phyloP scores from a whole-genome alignment of 2,888 invertebrate species.

The Emmelina monodactyla region DNA sequence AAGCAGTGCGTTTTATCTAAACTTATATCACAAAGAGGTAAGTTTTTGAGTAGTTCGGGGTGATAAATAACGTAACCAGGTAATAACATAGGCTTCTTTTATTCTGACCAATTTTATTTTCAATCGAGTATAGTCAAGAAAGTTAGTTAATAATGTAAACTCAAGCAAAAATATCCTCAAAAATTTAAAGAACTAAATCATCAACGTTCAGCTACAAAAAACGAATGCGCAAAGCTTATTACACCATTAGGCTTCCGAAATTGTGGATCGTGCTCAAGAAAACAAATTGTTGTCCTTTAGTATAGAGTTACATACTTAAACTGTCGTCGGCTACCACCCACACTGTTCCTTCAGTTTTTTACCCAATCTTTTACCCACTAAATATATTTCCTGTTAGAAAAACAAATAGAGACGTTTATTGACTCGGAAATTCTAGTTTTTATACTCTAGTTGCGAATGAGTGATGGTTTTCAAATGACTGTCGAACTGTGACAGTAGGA shows the following conservation, averaged over 20 bases:
- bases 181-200: too few relatives aligned
- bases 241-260: conserved; percentile 49
- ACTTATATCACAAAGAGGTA: too few relatives aligned
- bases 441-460: conserved; percentile 53
- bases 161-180: too few relatives aligned
- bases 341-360: conserved; percentile 49
- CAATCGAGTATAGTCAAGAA: too few relatives aligned
- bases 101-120: too few relatives aligned
- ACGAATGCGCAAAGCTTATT: too few relatives aligned
- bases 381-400: conserved; percentile 63
- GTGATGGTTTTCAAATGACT: conserved; percentile 57
- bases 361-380: conserved; percentile 44
- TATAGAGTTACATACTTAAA: conserved; percentile 60
- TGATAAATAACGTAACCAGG: too few relatives aligned
- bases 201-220: too few relatives aligned
- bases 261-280: conserved; percentile 41
- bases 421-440: conserved; percentile 47
- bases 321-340: conserved; percentile 63
- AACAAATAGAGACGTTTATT: conserved; percentile 60
- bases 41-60: too few relatives aligned
- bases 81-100: too few relatives aligned
- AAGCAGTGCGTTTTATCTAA: too few relatives aligned
- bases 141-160: too few relatives aligned
- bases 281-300: conserved; percentile 47
- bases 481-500: conserved; percentile 34